Evolutionary conservation across 2,113 vertebrate species (phyloP).

Genomic region (Spea multiplicata): DNA sequence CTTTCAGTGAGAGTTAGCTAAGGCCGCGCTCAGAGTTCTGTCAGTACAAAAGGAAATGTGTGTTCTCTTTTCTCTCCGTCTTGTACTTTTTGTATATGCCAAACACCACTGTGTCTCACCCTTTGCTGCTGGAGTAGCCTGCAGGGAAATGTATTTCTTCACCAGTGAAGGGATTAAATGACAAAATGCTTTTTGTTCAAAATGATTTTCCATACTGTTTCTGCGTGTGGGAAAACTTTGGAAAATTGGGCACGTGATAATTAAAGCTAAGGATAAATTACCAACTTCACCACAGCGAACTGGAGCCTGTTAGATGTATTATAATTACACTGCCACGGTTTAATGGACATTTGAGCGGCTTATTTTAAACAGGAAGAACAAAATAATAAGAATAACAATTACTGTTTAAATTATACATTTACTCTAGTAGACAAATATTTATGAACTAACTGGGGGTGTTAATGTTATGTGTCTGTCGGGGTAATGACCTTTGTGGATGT

Average conservation of each 20-base stretch:
- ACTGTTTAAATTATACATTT: too few species aligned
- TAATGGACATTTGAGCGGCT: not conserved
- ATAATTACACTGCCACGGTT: slow-evolving; percentile 16
- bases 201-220: slow-evolving; percentile 28
- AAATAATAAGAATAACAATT: not conserved
- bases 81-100: slow-evolving; percentile 23
- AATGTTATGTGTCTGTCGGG: too few species aligned
- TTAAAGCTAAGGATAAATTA: slow-evolving; percentile 33
- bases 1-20: slow-evolving; percentile 11
- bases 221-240: slow-evolving; percentile 31
- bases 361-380: slow-evolving; percentile 4
- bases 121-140: slow-evolving; percentile 7
- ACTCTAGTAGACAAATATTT: too few species aligned
- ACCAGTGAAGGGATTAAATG: slow-evolving; percentile 21
- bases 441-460: too few species aligned
- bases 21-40: not conserved
- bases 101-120: slow-evolving; percentile 15
- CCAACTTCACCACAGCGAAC: slow-evolving; percentile 18
- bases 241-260: slow-evolving; percentile 30
- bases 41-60: not conserved
- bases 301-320: not conserved
- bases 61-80: not conserved
- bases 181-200: slow-evolving; percentile 39
- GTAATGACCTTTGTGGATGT: too few species aligned
- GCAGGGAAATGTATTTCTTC: slow-evolving; percentile 20